These are phyloP conservation scores for Hippocampus comes DNA, from an alignment of 2,113 vertebrate species.

Conservation along the genomic window DNA sequence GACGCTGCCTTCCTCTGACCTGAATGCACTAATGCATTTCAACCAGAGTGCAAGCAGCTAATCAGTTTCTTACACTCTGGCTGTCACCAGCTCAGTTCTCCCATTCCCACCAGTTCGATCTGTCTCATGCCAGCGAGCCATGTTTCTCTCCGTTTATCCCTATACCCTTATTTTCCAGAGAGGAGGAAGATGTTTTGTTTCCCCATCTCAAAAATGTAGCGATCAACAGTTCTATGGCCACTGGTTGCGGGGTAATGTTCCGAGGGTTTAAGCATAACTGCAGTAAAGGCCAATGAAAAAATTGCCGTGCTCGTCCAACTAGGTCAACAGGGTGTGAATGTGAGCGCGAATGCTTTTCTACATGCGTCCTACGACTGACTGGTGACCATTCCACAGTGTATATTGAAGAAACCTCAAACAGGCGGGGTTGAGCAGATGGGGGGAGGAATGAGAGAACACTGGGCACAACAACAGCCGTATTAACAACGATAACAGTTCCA, in stretches of 20 bases:
- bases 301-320: neutral
- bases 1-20: constrained; percentile 55
- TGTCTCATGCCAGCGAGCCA: constrained; percentile 38
- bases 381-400: too few relatives aligned
- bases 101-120: constrained; percentile 14
- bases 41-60: too few relatives aligned
- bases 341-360: too few relatives aligned
- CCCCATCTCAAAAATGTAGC: constrained; percentile 5
- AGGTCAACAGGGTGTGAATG: too few relatives aligned
- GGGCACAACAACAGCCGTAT: too few relatives aligned
- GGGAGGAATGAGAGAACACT: too few relatives aligned
- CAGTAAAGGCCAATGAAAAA: neutral
- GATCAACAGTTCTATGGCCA: neutral
- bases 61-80: too few relatives aligned
- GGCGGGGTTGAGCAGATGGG: too few relatives aligned
- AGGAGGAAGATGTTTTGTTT: constrained; percentile 14
- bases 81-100: constrained; percentile 8
- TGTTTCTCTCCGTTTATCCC: constrained; percentile 39
- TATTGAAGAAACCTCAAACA: too few relatives aligned
- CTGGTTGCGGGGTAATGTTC: neutral
- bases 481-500: too few relatives aligned
- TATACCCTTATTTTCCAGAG: constrained; percentile 20
- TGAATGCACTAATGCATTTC: constrained; percentile 13
- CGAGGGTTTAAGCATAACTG: neutral
- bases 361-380: too few relatives aligned